Evolutionary conservation across 1,140 invertebrate genomes (phyloP).

Genomic region (Eupristina koningsbergeri): DNA sequence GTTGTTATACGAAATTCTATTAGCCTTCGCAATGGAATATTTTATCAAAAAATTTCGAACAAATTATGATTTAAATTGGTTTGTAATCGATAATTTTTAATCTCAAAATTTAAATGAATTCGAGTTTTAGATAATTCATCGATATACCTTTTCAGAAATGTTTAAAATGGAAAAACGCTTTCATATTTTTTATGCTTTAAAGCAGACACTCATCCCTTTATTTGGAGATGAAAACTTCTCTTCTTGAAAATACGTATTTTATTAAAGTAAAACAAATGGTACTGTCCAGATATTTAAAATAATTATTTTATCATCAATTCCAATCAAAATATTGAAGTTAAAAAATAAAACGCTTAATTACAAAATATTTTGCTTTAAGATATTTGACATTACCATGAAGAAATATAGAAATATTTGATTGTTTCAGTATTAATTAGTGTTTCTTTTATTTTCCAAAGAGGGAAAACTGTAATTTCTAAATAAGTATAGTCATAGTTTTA

Average conservation of each 20-base stretch:
- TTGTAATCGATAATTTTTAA: too few relatives aligned
- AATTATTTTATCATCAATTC: not conserved
- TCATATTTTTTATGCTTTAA: constrained; percentile 36
- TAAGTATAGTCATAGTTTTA: not conserved
- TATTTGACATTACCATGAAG: not conserved
- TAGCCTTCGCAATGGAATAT: too few relatives aligned
- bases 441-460: not conserved
- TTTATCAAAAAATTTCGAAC: too few relatives aligned
- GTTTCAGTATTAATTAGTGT: not conserved
- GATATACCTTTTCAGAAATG: not conserved
- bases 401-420: not conserved
- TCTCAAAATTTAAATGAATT: not conserved
- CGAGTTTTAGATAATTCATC: not conserved
- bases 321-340: not conserved
- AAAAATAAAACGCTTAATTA: not conserved
- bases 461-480: constrained; percentile 6
- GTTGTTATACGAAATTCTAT: too few relatives aligned
- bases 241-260: not conserved
- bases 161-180: not conserved
- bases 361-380: not conserved
- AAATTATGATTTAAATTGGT: too few relatives aligned
- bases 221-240: not conserved
- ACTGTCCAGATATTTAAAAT: not conserved
- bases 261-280: not conserved
- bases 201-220: not conserved